Conservation (phyloP, 2,113 vertebrate genomes). For the Podocnemis expansa region DNA sequence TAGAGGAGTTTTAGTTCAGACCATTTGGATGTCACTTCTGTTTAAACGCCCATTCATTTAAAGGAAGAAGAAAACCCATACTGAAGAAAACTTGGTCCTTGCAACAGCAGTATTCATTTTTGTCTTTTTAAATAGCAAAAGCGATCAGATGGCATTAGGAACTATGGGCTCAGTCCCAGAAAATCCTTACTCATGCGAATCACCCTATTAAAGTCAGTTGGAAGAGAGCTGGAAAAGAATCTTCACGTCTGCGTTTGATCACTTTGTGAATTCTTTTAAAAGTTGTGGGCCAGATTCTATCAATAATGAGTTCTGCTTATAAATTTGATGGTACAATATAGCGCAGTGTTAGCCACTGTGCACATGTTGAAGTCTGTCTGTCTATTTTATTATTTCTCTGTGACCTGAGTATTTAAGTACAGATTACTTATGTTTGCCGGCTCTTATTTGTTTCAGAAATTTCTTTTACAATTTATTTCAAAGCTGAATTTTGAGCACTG, state of each 20-base stretch:
- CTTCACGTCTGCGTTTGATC: accelerated
- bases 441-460: not conserved
- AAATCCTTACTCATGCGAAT: accelerated
- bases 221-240: accelerated
- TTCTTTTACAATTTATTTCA: not conserved
- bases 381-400: not conserved
- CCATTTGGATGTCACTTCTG: not conserved
- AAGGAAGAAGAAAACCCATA: not conserved
- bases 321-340: accelerated
- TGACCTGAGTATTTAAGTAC: accelerated
- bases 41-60: not conserved
- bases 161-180: not conserved
- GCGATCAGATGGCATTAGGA: not conserved
- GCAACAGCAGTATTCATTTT: not conserved
- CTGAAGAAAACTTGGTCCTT: not conserved
- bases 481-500: not conserved
- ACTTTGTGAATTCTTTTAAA: not conserved
- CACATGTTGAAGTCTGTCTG: not conserved
- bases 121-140: not conserved
- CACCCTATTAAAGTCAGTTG: accelerated
- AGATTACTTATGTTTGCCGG: accelerated
- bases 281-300: not conserved
- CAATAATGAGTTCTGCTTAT: not conserved
- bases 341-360: not conserved
- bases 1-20: not conserved